Evolutionary conservation across 1,140 invertebrate genomes (phyloP), one percentile per base, ranked within the genome.

Genomic region (Lasaia peninsularis): DNA sequence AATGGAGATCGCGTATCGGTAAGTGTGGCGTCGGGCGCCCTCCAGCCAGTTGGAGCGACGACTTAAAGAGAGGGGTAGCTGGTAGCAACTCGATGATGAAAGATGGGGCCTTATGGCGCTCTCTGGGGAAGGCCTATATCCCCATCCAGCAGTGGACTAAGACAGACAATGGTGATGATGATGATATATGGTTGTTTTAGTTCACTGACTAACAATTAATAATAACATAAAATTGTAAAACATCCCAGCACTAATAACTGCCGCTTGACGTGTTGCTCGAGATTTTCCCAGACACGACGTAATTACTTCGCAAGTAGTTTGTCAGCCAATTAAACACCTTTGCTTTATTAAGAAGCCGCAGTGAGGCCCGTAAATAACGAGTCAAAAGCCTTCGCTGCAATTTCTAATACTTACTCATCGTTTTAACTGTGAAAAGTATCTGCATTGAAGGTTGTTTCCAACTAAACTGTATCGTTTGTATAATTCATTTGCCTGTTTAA

Each of bases 321-420:
- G 82, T 81, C 80, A 86, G 82, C 78, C 80, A 88, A 84, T 86
- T 84, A 82, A 82, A 86, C 80, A 86, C 79, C 80, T 83, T 84
- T 82, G 73, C 78, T 86, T 86, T 84, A 86, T 86, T 84, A 84
- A 81, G 76, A 85, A 83, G 69, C 81, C 80, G 67, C 80, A 78
- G 61, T 58, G 66, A 77, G 67, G 59, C 54, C 58, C 65, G 71
- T 75, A 80, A 79, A 78, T 75, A 78, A 66, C 61, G 76, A 78
- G 78, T 71, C 73, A 73, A 77, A 75, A 65, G 62, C n/a, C 63
- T 72, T 72, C 56, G 54, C 52, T 75, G 67, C 70, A 74, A 74
- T 77, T 74, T 72, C 50, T 57, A 73, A 67, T 54, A 54, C 55
- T 60, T 58, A 56, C 34, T 34, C 21, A 40, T 14, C 62, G 35